Evolutionary conservation across 2,797 vertebrate genomes (phyloP), one percentile per base, ranked within the genome.

Genomic region (Oceanodroma leucorhoa): DNA sequence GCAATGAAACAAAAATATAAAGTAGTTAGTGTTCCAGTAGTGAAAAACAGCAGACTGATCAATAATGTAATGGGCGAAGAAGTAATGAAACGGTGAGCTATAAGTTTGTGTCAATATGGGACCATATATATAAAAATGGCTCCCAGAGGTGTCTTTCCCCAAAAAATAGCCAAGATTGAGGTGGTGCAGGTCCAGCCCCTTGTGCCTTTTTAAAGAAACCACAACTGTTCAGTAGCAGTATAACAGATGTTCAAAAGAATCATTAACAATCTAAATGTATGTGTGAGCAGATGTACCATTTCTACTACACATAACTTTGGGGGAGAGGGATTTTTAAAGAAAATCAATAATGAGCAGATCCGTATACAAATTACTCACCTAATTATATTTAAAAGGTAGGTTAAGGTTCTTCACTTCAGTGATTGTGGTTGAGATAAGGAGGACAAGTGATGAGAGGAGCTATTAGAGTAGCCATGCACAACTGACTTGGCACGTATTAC

Each of bases 191-290:
- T 98, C 94, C 65, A 96, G 86, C 97, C 97, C 89, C 97, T 80
- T 40, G 96, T 87, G 97, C 30, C 93, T 96, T 96, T 95, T 98
- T 97, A 97, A 97, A 97, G 97, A 97, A 98, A 96, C 96, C 95
- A 93, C 97, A 98, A 97, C 96, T 98, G 97, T 94, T 98, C 94
- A 9, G 86, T 90, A 93, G 86, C 94, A 96, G 88, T 77, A 83
- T 89, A 98, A 93, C 98, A 98, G 97, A 98, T 98, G 98, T 97
- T 98, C 87, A 95, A 93, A 97, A 91, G 97, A 97, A 96, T 97
- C 97, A 97, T 97, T 98, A 98, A 96, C 96, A 97, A 87, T 96
- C 88, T 96, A 97, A 98, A 97, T 97, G 94, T 96, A 95, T 96
- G 86, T 97, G 77, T 87, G 96, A 97, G 92, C 97, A 98, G 97